Evolutionary conservation across 2,797 vertebrate genomes (phyloP), one percentile per base, ranked within the genome.

Genomic region (Enteromius unitaeniatus): DNA sequence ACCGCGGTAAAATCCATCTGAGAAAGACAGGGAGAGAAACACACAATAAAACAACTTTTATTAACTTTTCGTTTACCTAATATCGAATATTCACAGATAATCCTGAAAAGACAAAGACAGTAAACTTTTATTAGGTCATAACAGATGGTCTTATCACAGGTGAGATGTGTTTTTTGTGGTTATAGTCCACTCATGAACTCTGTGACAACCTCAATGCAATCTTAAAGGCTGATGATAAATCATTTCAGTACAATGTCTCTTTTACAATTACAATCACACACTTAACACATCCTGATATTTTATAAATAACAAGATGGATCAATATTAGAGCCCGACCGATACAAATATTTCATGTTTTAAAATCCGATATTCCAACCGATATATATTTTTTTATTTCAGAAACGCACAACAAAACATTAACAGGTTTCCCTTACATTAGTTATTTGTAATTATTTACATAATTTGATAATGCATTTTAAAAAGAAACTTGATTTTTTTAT

Each of bases 1-100:
- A 76, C 98, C 98, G 91, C 98, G 94, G 91, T 96, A 99, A 94
- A 99, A 99, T 58, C 96, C 98, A 92, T 99, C 98, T 99, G 93
- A 77, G 85, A 6, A 23, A 47, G 23, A 26, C 55, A n/a, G 26
- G n/a, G 31, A 76, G 51, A 42, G 42, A 79, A 40, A 76, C 14
- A 70, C 14, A 67, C 21, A 65, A 40, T 75, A 21, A 64, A 73
- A 51, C 23, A 77, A 15, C 11, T 31, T 26, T 21, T 23, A 31
- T 69, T 47, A 2, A 26, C 26, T 68, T 55, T 45, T 17, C 37
- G 26, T 55, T 64, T 15, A 28, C 26, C 26, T 28, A 62, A 62
- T 28, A 62, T 15, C 60, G 28, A 28, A 62, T 31, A 28, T 62
- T 28, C 19, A 26, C 14, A 60, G 42, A 45, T 28, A 45, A 51